Conservation (phyloP, 2,113 vertebrate genomes). For the Ondatra zibethicus region DNA sequence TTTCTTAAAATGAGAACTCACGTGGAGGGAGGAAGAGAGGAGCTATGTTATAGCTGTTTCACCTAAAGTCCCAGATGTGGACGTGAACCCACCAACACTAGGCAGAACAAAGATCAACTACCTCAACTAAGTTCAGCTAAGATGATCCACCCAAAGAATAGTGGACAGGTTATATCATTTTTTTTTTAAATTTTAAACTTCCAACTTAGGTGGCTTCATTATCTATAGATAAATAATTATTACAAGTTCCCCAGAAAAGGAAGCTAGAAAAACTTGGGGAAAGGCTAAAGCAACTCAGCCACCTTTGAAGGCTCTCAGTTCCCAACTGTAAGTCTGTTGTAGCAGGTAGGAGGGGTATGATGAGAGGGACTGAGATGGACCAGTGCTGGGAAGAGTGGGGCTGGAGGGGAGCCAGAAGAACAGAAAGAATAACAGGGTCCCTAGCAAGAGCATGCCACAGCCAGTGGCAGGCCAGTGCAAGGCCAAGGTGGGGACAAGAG, state of each 20-base stretch:
- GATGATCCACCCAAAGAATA: not conserved
- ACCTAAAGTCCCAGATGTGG: not conserved
- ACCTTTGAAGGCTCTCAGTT: not conserved
- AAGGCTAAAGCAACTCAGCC: not conserved
- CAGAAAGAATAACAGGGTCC: not conserved
- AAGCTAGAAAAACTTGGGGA: not conserved
- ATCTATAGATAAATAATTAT: not conserved
- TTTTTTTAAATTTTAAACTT: slow-evolving; percentile 12
- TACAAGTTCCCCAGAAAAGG: not conserved
- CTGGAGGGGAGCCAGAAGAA: not conserved
- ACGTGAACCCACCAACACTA: not conserved
- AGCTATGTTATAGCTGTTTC: not conserved
- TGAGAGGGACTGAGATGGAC: not conserved
- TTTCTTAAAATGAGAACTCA: not conserved
- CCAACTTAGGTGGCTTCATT: not conserved
- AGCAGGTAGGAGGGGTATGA: not conserved
- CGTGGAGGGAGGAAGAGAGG: not conserved
- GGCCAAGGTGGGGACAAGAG: not conserved
- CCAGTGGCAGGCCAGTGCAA: not conserved
- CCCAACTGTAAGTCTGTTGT: not conserved
- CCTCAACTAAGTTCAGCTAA: not conserved
- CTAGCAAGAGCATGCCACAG: not conserved
- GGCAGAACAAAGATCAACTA: not conserved
- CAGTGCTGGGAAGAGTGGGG: not conserved
- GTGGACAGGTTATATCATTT: not conserved